These are phyloP conservation scores for Columba janthina DNA, from an alignment of 2,113 vertebrate species.

Conservation along the genomic window DNA sequence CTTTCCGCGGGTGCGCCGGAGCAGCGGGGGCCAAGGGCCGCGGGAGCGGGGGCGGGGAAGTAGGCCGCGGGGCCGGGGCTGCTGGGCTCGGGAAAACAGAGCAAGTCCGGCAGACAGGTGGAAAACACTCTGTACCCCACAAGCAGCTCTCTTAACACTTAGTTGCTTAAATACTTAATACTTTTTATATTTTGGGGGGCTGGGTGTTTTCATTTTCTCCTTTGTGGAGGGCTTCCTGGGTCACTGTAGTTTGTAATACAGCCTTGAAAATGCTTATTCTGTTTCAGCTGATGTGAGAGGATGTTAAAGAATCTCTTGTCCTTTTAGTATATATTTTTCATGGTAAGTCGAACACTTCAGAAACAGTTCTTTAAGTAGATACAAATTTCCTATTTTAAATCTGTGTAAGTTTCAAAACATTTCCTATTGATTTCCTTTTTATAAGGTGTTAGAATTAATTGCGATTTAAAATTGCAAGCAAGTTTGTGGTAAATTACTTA, in stretches of 20 bases:
- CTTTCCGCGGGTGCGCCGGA: neutral
- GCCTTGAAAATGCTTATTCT: neutral
- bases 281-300: neutral
- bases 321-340: neutral
- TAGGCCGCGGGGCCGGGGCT: neutral
- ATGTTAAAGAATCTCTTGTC: neutral
- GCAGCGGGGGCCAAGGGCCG: neutral
- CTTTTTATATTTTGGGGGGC: neutral
- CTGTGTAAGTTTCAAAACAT: neutral
- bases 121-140: fast-evolving
- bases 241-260: neutral
- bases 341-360: neutral
- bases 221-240: neutral
- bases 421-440: neutral
- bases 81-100: fast-evolving
- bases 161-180: no score
- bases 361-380: neutral
- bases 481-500: neutral
- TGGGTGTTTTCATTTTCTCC: fast-evolving
- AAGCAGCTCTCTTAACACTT: neutral
- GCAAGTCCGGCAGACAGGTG: fast-evolving
- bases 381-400: neutral
- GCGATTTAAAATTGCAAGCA: neutral
- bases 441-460: neutral
- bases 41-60: neutral